These are phyloP conservation scores for Sebastes trivittatus DNA, from an alignment of 2,797 vertebrate genomes.

Conservation along the genomic window DNA sequence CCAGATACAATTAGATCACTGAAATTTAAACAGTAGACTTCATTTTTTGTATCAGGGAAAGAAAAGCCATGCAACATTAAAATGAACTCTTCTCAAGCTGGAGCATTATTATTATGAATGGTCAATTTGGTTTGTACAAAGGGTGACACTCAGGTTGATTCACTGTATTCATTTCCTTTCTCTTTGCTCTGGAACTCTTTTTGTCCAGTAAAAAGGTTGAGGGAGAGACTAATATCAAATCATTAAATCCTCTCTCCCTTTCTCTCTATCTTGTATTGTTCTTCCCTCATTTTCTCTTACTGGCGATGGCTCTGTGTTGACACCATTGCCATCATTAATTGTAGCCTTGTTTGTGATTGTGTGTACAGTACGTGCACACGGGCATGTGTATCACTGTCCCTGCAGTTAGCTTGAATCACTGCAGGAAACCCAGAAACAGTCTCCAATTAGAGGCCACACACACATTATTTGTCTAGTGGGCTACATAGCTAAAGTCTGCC, in stretches of 20 bases:
- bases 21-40: not conserved
- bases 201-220: not conserved
- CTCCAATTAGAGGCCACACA: conserved; percentile 63
- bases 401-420: conserved; percentile 49
- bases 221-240: not conserved
- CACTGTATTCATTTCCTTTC: not conserved
- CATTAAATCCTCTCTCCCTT: conserved; percentile 11
- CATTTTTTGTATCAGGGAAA: not conserved
- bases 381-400: conserved; percentile 20
- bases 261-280: not conserved
- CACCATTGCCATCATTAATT: conserved; percentile 65
- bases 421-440: conserved; percentile 60
- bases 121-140: not conserved
- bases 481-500: not conserved
- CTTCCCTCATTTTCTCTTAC: conserved; percentile 22
- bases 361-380: not conserved
- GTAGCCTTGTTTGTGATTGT: conserved; percentile 9
- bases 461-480: conserved; percentile 6
- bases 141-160: conserved; percentile 3
- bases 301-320: conserved; percentile 29
- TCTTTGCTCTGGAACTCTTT: not conserved
- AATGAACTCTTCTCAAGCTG: not conserved
- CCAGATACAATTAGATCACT: not conserved
- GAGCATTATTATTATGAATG: not conserved
- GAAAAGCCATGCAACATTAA: not conserved